Base-by-base conservation (phyloP, 2,888 invertebrate species). In the Tineola bisselliella region DNA sequence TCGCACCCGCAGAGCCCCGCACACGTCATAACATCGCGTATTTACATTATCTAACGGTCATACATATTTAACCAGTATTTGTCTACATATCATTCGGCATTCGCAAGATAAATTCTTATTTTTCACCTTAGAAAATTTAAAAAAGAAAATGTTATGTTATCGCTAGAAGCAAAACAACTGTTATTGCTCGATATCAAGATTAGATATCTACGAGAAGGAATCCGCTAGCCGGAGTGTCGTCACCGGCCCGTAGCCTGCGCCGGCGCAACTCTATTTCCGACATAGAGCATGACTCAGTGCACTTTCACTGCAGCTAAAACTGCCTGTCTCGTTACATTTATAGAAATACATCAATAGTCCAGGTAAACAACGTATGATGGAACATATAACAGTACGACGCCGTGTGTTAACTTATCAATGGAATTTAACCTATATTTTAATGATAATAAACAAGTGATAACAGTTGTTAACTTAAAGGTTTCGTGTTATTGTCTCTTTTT, bases 301-400 rank as follows among this genome's bases (percentile, higher is more conserved):
- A 79, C 80, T 83, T 82, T 81, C 81, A 79, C 80, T 79, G 71
- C 76, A 77, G 76, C 79, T 75, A 74, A 71, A 71, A 67, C 68
- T 67, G 69, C 68, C 70, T 69, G 76, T 76, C 76, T 76, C 71
- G 69, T 68, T 71, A 70, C 68, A 70, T 71, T 68, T 66, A 67
- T 70, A 71, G 66, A 69, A 66, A 69, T 62, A 63, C 66, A 65
- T 64, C 25, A 4, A 25, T 4, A 6, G 5, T 6, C 48, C 48
- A 54, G 54, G 54, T 25, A 13, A 54, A 54, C 54, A 54, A 3
- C 3, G 54, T 25, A 18, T 54, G 54, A 54, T 54, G 25, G 19
- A 10, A 17, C 12, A 52, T 54, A 11, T 18, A 10, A 25, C 13
- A 52, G 18, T 25, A 2, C 25, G 54, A 25, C 54, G 25, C 25